Percentiles rank a stretch among this genome's conserved stretches.
These are phyloP conservation scores for Acridotheres tristis DNA, from an alignment of 2,797 vertebrate genomes.

Conservation along the genomic window DNA sequence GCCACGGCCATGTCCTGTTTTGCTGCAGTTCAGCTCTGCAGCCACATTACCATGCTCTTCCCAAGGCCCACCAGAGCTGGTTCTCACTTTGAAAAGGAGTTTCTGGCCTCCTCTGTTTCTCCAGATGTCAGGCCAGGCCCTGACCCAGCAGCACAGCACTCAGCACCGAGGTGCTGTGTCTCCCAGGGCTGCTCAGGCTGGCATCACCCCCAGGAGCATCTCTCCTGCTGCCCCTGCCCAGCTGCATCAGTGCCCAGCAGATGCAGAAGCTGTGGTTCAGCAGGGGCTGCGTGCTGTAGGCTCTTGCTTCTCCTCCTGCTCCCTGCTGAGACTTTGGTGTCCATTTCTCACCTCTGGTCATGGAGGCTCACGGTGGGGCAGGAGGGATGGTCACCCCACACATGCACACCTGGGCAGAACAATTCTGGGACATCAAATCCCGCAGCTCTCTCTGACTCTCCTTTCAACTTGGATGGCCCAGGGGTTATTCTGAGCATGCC, in stretches of 20 bases:
- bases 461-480: background rate
- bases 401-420: fast-evolving
- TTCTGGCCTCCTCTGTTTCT: background rate
- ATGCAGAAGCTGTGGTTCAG: background rate
- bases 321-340: background rate
- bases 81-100: background rate
- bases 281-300: background rate
- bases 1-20: fast-evolving
- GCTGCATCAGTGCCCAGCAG: background rate
- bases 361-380: fast-evolving
- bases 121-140: fast-evolving
- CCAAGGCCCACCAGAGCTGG: fast-evolving
- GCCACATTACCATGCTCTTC: fast-evolving
- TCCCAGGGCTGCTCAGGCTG: background rate
- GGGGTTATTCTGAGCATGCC: background rate
- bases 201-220: fast-evolving
- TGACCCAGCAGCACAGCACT: background rate
- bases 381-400: background rate
- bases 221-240: background rate
- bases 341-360: background rate
- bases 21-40: background rate
- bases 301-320: background rate
- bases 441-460: background rate
- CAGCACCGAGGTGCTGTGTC: background rate
- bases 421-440: background rate